Evolutionary conservation across 2,113 vertebrate genomes (phyloP).

Genomic region (Xerus inauris): DNA sequence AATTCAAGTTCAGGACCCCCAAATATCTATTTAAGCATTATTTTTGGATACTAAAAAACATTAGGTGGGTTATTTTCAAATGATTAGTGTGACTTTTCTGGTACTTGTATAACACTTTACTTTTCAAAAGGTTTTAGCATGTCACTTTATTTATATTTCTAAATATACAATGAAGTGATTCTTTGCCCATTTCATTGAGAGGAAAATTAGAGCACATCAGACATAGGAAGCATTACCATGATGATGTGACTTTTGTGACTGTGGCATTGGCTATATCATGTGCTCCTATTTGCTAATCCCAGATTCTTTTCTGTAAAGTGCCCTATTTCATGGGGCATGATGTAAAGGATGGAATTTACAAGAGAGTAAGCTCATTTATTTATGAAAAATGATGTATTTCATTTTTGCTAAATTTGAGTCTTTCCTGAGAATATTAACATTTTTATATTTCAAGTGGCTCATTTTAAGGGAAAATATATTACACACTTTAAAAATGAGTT

Average conservation of each 20-base stretch:
- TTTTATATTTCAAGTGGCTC: constrained; percentile 62
- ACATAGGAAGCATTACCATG: not conserved
- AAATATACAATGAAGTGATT: not conserved
- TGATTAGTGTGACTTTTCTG: not conserved
- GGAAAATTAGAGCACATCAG: not conserved
- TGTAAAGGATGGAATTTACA: not conserved
- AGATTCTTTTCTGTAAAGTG: constrained; percentile 30
- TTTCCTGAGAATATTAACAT: constrained; percentile 43
- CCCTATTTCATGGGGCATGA: not conserved
- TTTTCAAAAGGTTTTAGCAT: not conserved
- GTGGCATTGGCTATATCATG: not conserved
- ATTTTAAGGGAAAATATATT: constrained; percentile 68
- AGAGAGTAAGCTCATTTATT: not conserved
- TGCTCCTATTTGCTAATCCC: not conserved
- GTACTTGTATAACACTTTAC: not conserved
- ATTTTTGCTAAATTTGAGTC: constrained; percentile 23
- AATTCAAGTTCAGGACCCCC: not conserved
- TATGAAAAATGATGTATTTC: constrained; percentile 51
- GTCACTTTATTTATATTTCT: not conserved
- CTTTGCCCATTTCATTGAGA: not conserved
- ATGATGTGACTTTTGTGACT: not conserved
- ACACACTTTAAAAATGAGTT: constrained; percentile 61
- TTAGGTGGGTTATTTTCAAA: not conserved
- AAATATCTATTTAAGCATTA: not conserved
- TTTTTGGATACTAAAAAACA: not conserved